Percentiles rank a stretch among this genome's conserved stretches.
phyloP scores from a whole-genome alignment of 2,888 invertebrate species.

The Fragum sueziense region DNA sequence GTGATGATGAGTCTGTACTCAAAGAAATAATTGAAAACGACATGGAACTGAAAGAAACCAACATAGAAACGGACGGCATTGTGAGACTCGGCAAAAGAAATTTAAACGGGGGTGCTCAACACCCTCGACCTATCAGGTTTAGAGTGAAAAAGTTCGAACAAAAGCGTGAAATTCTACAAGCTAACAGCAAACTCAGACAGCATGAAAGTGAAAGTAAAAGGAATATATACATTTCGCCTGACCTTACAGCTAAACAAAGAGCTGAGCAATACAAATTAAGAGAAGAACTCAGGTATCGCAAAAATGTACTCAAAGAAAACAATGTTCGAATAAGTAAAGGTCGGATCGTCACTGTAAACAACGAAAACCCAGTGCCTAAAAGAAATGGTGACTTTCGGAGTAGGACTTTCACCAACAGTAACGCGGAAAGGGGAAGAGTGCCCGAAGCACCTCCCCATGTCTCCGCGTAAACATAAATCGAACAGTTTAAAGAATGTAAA shows the following conservation, averaged over 20 bases:
- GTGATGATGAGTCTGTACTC: background rate
- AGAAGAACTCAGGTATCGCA: background rate
- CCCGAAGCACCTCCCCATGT: too few species aligned
- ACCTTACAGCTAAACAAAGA: background rate
- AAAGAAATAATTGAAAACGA: background rate
- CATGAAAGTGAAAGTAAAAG: background rate
- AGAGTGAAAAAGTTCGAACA: background rate
- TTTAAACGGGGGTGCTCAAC: background rate
- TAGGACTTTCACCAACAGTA: too few species aligned
- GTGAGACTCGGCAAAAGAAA: background rate
- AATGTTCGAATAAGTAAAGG: background rate
- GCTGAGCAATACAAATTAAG: background rate
- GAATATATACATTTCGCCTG: background rate
- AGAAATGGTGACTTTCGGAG: too few species aligned
- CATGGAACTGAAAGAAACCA: background rate
- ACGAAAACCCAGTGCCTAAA: too few species aligned
- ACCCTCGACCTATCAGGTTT: background rate
- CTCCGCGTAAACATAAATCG: too few species aligned
- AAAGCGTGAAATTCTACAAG: background rate
- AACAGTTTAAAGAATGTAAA: too few species aligned
- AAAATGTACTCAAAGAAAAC: background rate
- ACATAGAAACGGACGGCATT: background rate
- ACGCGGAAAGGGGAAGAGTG: too few species aligned
- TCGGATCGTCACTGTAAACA: background rate
- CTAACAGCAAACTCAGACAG: background rate